These are phyloP conservation scores for Lepidothrix coronata DNA, from an alignment of 2,113 vertebrate species.

Conservation along the genomic window DNA sequence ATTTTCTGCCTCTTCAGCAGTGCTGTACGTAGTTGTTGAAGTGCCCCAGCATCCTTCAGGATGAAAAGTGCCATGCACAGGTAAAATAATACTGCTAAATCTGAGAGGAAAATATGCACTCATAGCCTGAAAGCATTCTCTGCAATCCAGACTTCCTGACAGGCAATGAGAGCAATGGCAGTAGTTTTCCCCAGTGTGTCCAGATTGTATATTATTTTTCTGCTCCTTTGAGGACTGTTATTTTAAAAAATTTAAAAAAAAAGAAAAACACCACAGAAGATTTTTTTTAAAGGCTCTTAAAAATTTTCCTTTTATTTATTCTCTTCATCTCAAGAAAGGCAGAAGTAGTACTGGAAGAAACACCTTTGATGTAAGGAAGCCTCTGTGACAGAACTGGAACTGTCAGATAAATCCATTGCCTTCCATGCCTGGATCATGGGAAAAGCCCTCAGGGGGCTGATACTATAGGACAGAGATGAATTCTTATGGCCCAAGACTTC, in stretches of 20 bases:
- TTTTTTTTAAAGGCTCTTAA: not conserved
- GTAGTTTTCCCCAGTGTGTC: not conserved
- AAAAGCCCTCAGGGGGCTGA: not conserved
- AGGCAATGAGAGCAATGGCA: not conserved
- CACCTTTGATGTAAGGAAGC: not conserved
- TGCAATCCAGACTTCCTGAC: not conserved
- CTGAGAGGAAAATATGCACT: not conserved
- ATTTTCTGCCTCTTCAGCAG: not conserved
- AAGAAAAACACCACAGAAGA: not conserved
- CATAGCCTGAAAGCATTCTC: not conserved
- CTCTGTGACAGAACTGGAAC: accelerated
- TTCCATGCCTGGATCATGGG: not conserved
- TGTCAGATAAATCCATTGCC: not conserved
- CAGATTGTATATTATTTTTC: not conserved
- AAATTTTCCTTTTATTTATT: conserved; percentile 9
- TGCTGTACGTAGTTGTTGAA: not conserved
- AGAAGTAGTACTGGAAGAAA: not conserved
- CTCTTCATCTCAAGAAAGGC: not conserved
- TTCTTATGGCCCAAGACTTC: not conserved
- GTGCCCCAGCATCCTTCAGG: not conserved
- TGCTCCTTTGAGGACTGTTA: not conserved
- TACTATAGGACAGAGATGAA: not conserved
- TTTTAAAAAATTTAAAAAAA: not conserved
- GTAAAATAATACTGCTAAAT: conserved; percentile 7
- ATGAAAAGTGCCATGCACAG: not conserved